Percentiles rank a stretch among this genome's conserved stretches.
Evolutionary conservation across 2,113 vertebrate genomes (phyloP).

Genomic region (Saccopteryx bilineata): DNA sequence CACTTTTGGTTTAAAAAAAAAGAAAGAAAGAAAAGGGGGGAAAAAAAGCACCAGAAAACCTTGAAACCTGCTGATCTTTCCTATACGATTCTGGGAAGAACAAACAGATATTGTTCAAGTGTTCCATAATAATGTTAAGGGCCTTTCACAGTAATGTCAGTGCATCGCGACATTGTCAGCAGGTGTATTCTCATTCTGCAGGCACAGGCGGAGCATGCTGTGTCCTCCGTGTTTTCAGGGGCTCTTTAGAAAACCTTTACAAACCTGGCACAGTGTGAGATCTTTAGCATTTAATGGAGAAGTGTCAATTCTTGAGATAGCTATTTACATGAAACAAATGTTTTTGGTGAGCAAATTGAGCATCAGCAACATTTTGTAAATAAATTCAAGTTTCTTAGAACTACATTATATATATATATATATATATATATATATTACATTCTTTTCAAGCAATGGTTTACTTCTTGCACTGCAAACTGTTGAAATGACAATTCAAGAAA

Average conservation of each 20-base stretch:
- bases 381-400: slow-evolving; percentile 67
- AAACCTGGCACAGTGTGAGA: slow-evolving; percentile 40
- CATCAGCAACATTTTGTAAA: slow-evolving; percentile 47
- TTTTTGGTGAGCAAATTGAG: slow-evolving; percentile 57
- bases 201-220: neutral
- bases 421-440: slow-evolving; percentile 61
- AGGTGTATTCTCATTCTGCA: slow-evolving; percentile 69
- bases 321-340: slow-evolving; percentile 57
- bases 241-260: slow-evolving; percentile 71
- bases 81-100: slow-evolving; percentile 46
- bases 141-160: slow-evolving; percentile 73
- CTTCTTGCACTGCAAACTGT: slow-evolving; percentile 57
- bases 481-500: slow-evolving; percentile 71
- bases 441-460: slow-evolving; percentile 70
- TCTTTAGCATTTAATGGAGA: slow-evolving; percentile 69
- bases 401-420: slow-evolving; percentile 65
- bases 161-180: neutral
- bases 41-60: slow-evolving; percentile 68
- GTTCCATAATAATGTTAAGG: slow-evolving; percentile 64
- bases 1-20: slow-evolving; percentile 29
- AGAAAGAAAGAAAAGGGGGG: neutral
- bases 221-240: neutral
- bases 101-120: slow-evolving; percentile 68
- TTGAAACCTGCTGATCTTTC: slow-evolving; percentile 69
- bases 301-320: slow-evolving; percentile 56